Evolutionary conservation across 2,888 invertebrate genomes (phyloP).

Genomic region (Autographa gamma): DNA sequence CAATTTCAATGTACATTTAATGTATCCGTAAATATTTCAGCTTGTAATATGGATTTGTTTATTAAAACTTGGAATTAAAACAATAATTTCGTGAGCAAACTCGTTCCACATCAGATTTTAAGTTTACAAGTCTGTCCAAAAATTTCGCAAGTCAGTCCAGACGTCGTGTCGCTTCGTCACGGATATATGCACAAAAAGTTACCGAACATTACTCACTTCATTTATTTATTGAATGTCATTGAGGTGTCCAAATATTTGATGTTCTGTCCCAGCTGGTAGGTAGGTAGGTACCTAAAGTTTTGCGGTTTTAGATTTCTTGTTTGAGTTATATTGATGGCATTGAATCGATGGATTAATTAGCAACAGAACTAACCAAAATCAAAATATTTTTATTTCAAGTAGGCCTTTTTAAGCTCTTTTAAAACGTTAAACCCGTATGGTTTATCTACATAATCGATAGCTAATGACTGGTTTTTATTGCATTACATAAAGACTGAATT

Average conservation of each 20-base stretch:
- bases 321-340: constrained; percentile 22
- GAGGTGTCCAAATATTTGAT: constrained; percentile 38
- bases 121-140: constrained; percentile 5
- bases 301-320: constrained; percentile 17
- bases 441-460: constrained; percentile 10
- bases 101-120: not conserved
- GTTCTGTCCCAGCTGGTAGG: constrained; percentile 15
- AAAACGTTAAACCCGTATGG: too few species aligned
- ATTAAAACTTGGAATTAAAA: not conserved
- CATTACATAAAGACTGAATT: too few species aligned
- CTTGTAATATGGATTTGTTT: not conserved
- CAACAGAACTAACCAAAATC: constrained; percentile 9
- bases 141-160: constrained; percentile 35
- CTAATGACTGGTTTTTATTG: not conserved
- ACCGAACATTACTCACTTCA: constrained; percentile 18
- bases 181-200: constrained; percentile 30
- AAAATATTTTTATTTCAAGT: too few species aligned
- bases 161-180: constrained; percentile 32
- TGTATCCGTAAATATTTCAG: too few species aligned
- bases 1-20: not conserved
- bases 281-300: constrained; percentile 10
- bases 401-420: too few species aligned
- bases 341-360: constrained; percentile 7
- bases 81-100: not conserved
- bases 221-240: constrained; percentile 30